Conservation (phyloP, 2,113 vertebrate genomes). For the Oreochromis niloticus region DNA sequence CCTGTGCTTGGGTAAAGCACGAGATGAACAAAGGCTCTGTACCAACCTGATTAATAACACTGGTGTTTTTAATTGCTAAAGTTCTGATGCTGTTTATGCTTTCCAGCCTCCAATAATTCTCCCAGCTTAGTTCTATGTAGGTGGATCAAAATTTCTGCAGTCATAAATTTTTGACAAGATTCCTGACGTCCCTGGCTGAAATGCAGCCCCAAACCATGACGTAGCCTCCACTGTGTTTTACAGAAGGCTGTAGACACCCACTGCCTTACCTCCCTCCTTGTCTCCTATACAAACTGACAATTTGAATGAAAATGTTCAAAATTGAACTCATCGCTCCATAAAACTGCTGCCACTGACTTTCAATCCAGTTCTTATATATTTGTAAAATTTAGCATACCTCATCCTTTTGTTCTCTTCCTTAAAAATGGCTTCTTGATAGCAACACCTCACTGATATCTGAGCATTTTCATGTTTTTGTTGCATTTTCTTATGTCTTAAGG, state of each 20-base stretch:
- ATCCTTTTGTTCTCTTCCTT: neutral
- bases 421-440: neutral
- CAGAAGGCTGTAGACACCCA: neutral
- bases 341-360: neutral
- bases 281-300: neutral
- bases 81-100: neutral
- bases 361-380: neutral
- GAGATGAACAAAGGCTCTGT: neutral
- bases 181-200: fast-evolving
- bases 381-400: neutral
- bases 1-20: neutral
- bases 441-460: neutral
- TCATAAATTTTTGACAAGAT: neutral
- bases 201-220: neutral
- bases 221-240: neutral
- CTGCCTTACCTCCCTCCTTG: neutral
- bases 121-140: neutral
- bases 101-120: neutral
- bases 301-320: neutral
- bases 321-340: neutral
- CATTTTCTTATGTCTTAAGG: neutral
- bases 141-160: neutral
- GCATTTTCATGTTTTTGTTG: neutral
- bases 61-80: neutral
- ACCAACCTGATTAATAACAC: neutral